A percentile compares a stretch with the other conserved stretches of the same genome.
phyloP scores from a whole-genome alignment of 2,113 vertebrate species.

The Pantherophis guttatus region DNA sequence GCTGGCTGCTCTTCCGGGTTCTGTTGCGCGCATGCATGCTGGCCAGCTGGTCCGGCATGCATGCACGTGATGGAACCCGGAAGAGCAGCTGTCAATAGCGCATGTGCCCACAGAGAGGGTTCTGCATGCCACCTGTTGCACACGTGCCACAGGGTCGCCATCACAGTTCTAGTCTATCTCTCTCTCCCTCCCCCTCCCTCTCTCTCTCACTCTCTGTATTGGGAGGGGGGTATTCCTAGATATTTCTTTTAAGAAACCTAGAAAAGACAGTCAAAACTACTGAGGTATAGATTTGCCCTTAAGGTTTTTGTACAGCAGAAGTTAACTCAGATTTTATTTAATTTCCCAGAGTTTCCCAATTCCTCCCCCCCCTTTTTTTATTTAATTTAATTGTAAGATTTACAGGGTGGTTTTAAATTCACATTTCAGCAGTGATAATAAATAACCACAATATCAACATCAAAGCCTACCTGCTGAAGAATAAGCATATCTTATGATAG shows the following conservation, averaged over 20 bases:
- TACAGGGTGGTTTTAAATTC: background rate
- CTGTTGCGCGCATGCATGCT: too few relatives aligned
- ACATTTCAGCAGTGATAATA: background rate
- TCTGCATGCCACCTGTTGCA: too few relatives aligned
- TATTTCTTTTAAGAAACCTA: background rate
- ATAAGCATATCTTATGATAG: background rate
- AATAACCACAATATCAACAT: background rate
- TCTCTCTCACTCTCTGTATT: too few relatives aligned
- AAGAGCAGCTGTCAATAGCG: too few relatives aligned
- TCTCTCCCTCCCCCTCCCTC: too few relatives aligned
- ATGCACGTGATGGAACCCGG: too few relatives aligned
- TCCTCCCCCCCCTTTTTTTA: background rate
- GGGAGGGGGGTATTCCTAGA: background rate
- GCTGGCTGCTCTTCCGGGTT: too few relatives aligned
- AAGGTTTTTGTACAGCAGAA: background rate
- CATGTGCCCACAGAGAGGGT: too few relatives aligned
- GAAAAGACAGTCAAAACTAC: background rate
- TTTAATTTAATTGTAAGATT: background rate
- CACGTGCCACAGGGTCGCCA: too few relatives aligned
- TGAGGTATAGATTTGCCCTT: background rate
- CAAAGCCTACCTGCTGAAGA: background rate
- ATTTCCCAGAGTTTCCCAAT: background rate
- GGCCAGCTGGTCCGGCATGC: too few relatives aligned
- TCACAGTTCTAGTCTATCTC: too few relatives aligned
- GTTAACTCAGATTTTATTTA: background rate